Percentiles rank a stretch among this genome's conserved stretches.
phyloP scores from a whole-genome alignment of 2,113 vertebrate species.

The Psettodes erumei region DNA sequence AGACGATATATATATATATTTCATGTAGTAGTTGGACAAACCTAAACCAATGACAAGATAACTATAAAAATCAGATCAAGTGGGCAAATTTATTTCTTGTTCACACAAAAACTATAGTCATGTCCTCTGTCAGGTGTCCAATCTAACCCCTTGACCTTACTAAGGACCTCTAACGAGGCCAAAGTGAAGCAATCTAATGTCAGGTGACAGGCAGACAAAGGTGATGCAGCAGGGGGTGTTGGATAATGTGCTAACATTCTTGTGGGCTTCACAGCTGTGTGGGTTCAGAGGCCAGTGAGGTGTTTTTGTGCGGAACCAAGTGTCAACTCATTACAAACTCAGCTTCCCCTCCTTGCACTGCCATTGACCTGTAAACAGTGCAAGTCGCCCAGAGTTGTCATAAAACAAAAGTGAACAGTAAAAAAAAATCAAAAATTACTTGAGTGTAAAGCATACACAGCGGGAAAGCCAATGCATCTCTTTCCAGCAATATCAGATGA shows the following conservation, averaged over 20 bases:
- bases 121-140: conserved; percentile 44
- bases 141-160: conserved; percentile 54
- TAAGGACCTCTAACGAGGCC: conserved; percentile 55
- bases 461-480: conserved; percentile 18
- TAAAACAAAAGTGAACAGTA: conserved; percentile 59
- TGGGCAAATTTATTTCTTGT: conserved; percentile 13
- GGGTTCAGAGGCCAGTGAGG: conserved; percentile 48
- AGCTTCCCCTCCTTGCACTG: conserved; percentile 57
- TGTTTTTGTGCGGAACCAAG: conserved; percentile 68
- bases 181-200: conserved; percentile 70
- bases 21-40: background rate
- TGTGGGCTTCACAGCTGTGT: conserved; percentile 67
- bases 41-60: background rate
- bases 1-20: background rate
- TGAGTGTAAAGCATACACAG: conserved; percentile 41
- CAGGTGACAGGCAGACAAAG: conserved; percentile 79
- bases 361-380: conserved; percentile 76
- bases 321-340: conserved; percentile 76
- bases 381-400: conserved; percentile 41
- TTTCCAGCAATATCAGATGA: conserved; percentile 22
- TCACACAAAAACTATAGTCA: conserved; percentile 26
- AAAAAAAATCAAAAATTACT: conserved; percentile 14
- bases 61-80: background rate
- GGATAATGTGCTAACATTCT: conserved; percentile 75
- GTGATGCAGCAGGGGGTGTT: conserved; percentile 66